Conservation (phyloP, 2,888 invertebrate genomes). For the Poecilus cupreus region DNA sequence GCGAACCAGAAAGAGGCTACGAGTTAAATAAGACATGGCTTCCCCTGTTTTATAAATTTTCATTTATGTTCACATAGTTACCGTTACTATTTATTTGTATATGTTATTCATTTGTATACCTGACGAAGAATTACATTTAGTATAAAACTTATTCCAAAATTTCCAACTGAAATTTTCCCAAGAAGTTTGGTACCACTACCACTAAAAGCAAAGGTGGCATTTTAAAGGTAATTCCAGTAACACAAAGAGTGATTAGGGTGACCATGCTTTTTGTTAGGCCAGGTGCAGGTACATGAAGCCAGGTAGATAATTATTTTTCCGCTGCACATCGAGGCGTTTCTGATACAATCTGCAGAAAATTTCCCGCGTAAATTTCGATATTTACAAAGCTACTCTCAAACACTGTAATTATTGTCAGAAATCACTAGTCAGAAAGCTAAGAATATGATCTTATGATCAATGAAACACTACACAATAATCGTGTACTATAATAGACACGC, state of each 20-base stretch:
- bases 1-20: no score
- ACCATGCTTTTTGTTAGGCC: neutral
- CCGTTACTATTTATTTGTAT: no score
- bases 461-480: constrained; percentile 23
- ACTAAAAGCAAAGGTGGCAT: neutral
- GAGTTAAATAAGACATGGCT: no score
- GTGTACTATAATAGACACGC: constrained; percentile 8
- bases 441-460: constrained; percentile 5
- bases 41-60: no score
- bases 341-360: neutral
- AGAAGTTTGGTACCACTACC: neutral
- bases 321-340: neutral
- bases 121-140: no score
- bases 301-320: neutral
- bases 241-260: neutral
- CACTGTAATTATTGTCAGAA: neutral
- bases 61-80: no score
- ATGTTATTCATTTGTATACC: no score
- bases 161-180: no score
- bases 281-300: neutral
- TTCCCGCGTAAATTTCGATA: constrained; percentile 1
- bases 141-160: no score
- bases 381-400: neutral
- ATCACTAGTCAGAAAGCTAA: neutral
- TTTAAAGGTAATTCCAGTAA: neutral